Evolutionary conservation across 2,888 invertebrate genomes (phyloP), one percentile per base, ranked within the genome.

Genomic region (Trachelus stipa): DNA sequence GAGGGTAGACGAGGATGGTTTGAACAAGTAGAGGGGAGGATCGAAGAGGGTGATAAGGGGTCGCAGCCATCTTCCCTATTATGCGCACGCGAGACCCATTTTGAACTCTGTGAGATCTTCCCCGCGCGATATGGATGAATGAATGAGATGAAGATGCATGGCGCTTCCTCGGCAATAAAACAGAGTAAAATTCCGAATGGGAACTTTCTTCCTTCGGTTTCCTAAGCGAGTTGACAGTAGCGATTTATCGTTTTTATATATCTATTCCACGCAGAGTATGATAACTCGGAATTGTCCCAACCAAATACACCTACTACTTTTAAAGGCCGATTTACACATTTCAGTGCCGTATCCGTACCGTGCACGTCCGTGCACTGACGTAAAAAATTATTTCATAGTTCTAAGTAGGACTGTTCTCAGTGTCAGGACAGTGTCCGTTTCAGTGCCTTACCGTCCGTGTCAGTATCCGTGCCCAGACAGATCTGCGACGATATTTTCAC

Each of bases 31-130:
- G 30, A 12, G 33, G 69, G 30, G 69, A 30, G 30, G 30, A 30
- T 31, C 69, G 69, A 69, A 31, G 82, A 83, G 86, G 85, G 86
- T 86, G 88, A 89, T 88, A 89, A 88, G 87, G 84, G 83, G 80
- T 81, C 79, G 75, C 81, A 82, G 82, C 86, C 89, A 89, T 89
- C 83, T 86, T 85, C 83, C 82, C 85, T 83, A 86, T 87, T 85
- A 88, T 85, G 84, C 85, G 82, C 82, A 83, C 84, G 81, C 84
- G 83, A 81, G 80, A 84, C 69, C 69, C 30, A 33, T 69, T 33
- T 69, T 33, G 69, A 69, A 69, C 69, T 69, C 69, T 12, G 30
- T 15, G 30, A 69, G 69, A 69, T 69, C 40, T 30, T 33, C 69
- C 12, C 69, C 69, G 69, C 12, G 71, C 76, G 71, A 76, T 79